Percentiles rank a stretch among this genome's conserved stretches.
Conservation (phyloP, 2,113 vertebrate genomes). For the Rhipidura dahli region DNA sequence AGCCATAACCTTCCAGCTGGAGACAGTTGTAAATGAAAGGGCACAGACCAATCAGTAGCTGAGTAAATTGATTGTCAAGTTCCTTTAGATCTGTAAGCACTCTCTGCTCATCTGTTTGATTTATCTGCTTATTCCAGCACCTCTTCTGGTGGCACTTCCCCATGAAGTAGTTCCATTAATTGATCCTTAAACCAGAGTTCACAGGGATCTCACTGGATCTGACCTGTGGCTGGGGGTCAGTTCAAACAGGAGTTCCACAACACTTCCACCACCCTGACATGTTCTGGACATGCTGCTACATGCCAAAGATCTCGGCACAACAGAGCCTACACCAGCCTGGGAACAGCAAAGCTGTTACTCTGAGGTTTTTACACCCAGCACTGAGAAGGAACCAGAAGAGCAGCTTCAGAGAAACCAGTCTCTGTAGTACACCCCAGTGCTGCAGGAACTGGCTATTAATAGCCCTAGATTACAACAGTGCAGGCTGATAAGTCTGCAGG, state of each 20-base stretch:
- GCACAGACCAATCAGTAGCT: not conserved
- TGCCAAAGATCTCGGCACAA: fast-evolving
- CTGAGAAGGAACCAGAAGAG: not conserved
- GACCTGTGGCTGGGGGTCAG: not conserved
- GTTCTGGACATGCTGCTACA: not conserved
- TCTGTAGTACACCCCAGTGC: not conserved
- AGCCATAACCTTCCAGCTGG: not conserved
- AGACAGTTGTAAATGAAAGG: not conserved
- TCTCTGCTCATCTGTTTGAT: not conserved
- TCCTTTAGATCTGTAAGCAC: not conserved
- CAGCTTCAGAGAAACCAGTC: not conserved
- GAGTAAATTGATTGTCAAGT: not conserved
- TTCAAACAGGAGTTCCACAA: not conserved
- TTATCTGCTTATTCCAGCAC: not conserved
- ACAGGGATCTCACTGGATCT: not conserved
- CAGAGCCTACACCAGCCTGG: not conserved
- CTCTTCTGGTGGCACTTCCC: not conserved
- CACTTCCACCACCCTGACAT: not conserved
- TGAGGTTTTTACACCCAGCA: not conserved
- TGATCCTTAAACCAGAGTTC: not conserved
- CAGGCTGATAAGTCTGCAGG: not conserved
- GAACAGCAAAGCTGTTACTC: not conserved
- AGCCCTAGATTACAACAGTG: not conserved
- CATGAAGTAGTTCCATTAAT: fast-evolving
- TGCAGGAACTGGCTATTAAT: not conserved